phyloP scores from a whole-genome alignment of 2,888 invertebrate genomes.

The Diarsia rubi region DNA sequence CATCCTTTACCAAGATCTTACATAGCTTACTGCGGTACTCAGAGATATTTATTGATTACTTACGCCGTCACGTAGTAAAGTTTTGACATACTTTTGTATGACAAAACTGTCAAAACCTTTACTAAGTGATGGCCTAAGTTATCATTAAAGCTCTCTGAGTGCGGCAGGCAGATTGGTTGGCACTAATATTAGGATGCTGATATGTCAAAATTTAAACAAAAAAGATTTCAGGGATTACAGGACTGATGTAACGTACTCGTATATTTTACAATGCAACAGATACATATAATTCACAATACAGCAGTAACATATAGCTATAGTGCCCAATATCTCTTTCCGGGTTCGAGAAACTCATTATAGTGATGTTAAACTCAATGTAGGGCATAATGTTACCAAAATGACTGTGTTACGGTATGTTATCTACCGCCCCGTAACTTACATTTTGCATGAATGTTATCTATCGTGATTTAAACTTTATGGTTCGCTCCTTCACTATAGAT shows the following conservation, averaged over 20 bases:
- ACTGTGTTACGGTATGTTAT: conserved; percentile 56
- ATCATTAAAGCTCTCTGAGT: too few relatives aligned
- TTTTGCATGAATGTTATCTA: conserved; percentile 53
- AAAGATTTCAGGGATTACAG: too few relatives aligned
- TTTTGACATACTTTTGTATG: too few relatives aligned
- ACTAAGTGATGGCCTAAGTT: too few relatives aligned
- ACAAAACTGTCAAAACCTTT: too few relatives aligned
- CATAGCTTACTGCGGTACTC: too few relatives aligned
- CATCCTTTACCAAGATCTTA: too few relatives aligned
- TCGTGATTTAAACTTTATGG: conserved; percentile 54
- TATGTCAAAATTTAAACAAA: background rate
- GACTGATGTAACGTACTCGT: background rate
- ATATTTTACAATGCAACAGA: too few relatives aligned
- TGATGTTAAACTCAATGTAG: conserved; percentile 49
- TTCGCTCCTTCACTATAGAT: background rate
- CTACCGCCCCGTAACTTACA: conserved; percentile 49
- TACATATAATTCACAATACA: conserved; percentile 23
- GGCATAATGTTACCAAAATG: conserved; percentile 47
- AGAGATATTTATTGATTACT: too few relatives aligned
- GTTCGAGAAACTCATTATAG: conserved; percentile 47
- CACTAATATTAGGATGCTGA: too few relatives aligned
- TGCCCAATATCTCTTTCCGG: conserved; percentile 31
- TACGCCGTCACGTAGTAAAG: too few relatives aligned
- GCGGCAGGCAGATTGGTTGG: too few relatives aligned
- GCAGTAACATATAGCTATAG: conserved; percentile 16